Evolutionary conservation across 2,797 vertebrate species (phyloP), one percentile per base, ranked within the genome.

Genomic region (Alcedo atthis): DNA sequence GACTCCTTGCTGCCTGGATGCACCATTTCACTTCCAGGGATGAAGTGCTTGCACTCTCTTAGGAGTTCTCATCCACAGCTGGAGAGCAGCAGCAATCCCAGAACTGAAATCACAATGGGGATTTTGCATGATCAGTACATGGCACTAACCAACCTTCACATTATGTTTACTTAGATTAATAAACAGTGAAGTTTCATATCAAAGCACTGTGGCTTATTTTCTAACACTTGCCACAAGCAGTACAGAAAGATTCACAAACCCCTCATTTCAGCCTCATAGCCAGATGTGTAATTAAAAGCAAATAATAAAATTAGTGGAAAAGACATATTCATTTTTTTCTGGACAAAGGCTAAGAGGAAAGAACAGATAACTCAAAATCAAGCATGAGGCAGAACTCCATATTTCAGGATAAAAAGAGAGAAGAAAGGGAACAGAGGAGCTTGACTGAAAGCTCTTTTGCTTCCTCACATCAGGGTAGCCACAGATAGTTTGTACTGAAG

Each of bases 81-180:
- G 54, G 33, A 25, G 45, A 88, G 83, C 70, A 74, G 81, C n/a
- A 93, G n/a, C 89, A 92, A n/a, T 59, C 81, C 83, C 59, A 89
- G 54, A 93, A 92, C 78, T 85, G 88, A 86, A 92, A 82, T 58
- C 89, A 86, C 75, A 94, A 92, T 0, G 51, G 62, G 30, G 82
- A 90, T 58, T 92, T 80, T 30, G 28, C 14, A 77, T 42, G 42
- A 77, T 93, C 68, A 94, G 81, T 54, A 91, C 58, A 48, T 48
- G 49, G 37, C 42, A 40, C 45, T 67, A 80, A 80, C 11, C 81
- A 88, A 70, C 2, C 32, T 77, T 28, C 54, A 19, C 17, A 77
- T 81, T 40, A 85, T 33, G 79, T 75, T 71, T 53, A 93, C 49
- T 69, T 64, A 77, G n/a, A 67, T n/a, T 75, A 92, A 83, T 53